Evolutionary conservation across 2,797 vertebrate species (phyloP), one percentile per base, ranked within the genome.

Genomic region (Enteromius radiatus): DNA sequence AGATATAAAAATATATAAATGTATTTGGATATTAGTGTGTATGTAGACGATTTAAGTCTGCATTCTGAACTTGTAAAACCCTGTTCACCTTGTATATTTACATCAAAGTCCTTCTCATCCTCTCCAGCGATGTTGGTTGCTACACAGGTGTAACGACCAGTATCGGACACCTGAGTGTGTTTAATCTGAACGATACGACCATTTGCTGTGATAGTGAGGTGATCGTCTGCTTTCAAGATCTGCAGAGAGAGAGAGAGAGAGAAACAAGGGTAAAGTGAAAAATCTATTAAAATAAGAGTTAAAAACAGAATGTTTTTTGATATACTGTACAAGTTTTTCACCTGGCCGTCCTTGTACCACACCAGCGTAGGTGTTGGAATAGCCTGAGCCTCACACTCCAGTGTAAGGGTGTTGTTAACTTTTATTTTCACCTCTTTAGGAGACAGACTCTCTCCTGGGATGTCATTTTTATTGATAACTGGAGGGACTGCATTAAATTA

Each of bases 281-380:
- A 47, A 14, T 49, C 2, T n/a, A n/a, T n/a, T n/a, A n/a, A n/a
- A n/a, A 41, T 11, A 17, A 14, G n/a, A 36, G 31, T 67, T 1
- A 45, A 74, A 75, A 41, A 38, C n/a, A 28, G 31, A 1, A 38
- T 4, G 10, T 26, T 19, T 43, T 36, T 31, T 54, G 3, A 74
- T 23, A 10, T 38, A 74, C 21, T 81, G 56, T 74, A 75, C 69
- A 14, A 65, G 19, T 67, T 21, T 43, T 64, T 95, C 61, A 95
- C 98, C 97, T 98, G 97, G 91, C 97, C 97, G 0, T 99, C 97
- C 90, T 99, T 99, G 93, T 96, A 97, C 98, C 98, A 99, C 92
- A 94, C 95, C 89, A 99, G 92, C 5, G 92, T 92, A 2, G 97
- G 96, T 26, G 92, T 90, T 65, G 98, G 98, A 87, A 97, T 80